Evolutionary conservation across 2,797 vertebrate genomes (phyloP).

Genomic region (Squalus acanthias): DNA sequence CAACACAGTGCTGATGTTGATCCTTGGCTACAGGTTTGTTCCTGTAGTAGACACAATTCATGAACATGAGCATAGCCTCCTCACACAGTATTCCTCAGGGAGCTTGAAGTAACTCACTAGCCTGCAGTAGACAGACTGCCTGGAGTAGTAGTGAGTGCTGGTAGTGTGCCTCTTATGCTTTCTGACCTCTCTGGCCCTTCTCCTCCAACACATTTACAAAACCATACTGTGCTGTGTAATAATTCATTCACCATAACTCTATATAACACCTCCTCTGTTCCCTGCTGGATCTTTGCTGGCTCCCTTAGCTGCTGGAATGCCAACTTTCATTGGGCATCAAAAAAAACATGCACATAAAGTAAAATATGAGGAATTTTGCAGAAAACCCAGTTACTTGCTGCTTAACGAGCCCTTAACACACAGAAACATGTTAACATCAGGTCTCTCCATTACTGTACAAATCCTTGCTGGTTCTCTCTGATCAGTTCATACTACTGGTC

Average conservation of each 20-base stretch:
- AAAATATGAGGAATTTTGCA: neutral
- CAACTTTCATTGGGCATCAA: neutral
- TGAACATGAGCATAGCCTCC: neutral
- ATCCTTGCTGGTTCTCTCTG: neutral
- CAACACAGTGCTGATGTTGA: neutral
- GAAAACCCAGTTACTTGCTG: neutral
- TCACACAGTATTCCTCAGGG: neutral
- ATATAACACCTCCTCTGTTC: neutral
- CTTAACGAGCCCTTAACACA: neutral
- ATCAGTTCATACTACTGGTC: neutral
- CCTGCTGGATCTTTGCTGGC: neutral
- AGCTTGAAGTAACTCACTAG: neutral
- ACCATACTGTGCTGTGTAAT: neutral
- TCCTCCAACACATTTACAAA: too few species aligned
- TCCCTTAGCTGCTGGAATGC: neutral
- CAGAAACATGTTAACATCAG: neutral
- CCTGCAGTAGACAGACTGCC: neutral
- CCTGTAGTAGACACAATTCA: neutral
- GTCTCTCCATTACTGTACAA: neutral
- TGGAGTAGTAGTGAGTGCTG: neutral
- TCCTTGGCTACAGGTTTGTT: neutral
- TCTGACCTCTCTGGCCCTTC: neutral
- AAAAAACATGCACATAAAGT: neutral
- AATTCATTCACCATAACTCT: neutral
- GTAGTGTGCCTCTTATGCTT: neutral